These are phyloP conservation scores for Limosa lapponica DNA, from an alignment of 2,797 vertebrate species.

Conservation along the genomic window DNA sequence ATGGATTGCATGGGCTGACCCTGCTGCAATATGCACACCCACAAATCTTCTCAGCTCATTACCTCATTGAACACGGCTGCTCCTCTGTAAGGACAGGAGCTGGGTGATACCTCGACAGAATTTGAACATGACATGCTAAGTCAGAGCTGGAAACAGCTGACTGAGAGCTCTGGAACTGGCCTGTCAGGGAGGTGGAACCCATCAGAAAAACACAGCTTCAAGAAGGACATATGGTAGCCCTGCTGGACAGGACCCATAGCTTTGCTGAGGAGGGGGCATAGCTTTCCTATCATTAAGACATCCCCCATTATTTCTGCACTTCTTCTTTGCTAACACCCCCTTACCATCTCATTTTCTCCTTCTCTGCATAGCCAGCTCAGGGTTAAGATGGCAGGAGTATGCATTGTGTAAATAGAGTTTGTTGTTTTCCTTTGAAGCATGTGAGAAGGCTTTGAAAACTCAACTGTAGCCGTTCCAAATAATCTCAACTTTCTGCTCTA, in stretches of 20 bases:
- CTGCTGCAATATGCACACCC: slow-evolving; percentile 27
- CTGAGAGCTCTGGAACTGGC: background rate
- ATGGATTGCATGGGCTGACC: slow-evolving; percentile 35
- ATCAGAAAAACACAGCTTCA: background rate
- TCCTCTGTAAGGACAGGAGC: background rate
- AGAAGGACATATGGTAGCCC: background rate
- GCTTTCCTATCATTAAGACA: background rate
- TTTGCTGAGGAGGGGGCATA: background rate
- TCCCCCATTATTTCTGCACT: background rate
- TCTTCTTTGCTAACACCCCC: background rate
- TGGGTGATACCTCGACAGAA: background rate
- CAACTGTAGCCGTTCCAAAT: background rate
- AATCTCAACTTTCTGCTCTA: slow-evolving; percentile 67
- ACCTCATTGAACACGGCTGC: background rate
- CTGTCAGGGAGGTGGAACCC: background rate
- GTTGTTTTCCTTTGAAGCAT: slow-evolving; percentile 54
- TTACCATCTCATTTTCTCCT: background rate
- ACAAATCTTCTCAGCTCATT: slow-evolving; percentile 61
- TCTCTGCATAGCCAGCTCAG: background rate
- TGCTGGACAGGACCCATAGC: background rate
- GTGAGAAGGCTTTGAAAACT: slow-evolving; percentile 57
- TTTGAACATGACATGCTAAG: background rate
- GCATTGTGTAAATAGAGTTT: slow-evolving; percentile 34
- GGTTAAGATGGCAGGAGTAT: background rate
- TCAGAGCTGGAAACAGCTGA: background rate